phyloP scores from a whole-genome alignment of 1,140 invertebrate species.

The Augochlora pura region DNA sequence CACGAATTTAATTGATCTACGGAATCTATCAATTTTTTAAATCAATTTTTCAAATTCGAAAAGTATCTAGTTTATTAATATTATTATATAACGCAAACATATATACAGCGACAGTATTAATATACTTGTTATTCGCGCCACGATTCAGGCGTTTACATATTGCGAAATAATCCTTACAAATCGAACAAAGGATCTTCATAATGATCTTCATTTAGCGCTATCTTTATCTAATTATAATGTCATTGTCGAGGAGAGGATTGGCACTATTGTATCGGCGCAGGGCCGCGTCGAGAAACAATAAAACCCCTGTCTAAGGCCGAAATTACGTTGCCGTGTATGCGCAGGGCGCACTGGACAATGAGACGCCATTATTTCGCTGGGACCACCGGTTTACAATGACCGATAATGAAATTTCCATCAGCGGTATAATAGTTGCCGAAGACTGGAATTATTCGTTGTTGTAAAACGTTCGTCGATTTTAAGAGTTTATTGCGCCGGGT shows the following conservation, averaged over 20 bases:
- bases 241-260: not conserved
- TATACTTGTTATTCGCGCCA: too few relatives aligned
- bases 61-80: too few relatives aligned
- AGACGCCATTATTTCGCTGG: not conserved
- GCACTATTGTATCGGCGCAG: not conserved
- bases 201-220: too few relatives aligned
- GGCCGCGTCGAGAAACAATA: not conserved
- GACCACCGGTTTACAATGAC: not conserved
- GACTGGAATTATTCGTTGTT: not conserved
- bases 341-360: not conserved
- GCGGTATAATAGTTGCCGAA: not conserved
- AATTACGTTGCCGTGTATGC: not conserved
- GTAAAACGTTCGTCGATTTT: not conserved
- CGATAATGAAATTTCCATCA: not conserved
- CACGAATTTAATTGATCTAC: too few relatives aligned
- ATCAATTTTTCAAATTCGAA: too few relatives aligned
- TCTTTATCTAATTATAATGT: not conserved
- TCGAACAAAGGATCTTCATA: too few relatives aligned
- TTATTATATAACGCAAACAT: too few relatives aligned
- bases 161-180: too few relatives aligned
- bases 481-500: not conserved
- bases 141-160: too few relatives aligned
- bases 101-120: too few relatives aligned
- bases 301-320: not conserved
- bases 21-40: too few relatives aligned